Conservation (phyloP, 2,888 invertebrate genomes). For the Labia minor region DNA sequence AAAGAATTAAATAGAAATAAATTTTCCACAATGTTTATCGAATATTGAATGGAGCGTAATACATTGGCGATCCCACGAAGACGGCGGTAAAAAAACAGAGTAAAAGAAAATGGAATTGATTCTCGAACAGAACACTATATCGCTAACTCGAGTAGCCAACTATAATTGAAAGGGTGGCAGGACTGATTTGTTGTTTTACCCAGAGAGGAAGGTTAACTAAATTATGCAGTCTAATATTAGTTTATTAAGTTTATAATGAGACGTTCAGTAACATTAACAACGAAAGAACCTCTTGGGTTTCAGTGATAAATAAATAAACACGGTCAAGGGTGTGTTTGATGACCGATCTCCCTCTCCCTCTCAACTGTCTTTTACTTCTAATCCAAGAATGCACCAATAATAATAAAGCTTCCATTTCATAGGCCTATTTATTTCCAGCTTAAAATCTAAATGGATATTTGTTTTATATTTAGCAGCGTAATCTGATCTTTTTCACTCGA, state of each 20-base stretch:
- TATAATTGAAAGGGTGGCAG: not conserved
- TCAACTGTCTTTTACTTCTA: not conserved
- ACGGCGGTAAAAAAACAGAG: too few species aligned
- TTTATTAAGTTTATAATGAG: constrained; percentile 13
- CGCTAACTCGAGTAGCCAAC: too few species aligned
- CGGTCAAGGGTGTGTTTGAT: not conserved
- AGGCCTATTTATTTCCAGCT: constrained; percentile 2
- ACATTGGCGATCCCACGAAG: too few species aligned
- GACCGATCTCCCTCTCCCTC: not conserved
- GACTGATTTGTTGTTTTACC: not conserved
- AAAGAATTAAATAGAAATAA: too few species aligned
- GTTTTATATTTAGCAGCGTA: constrained; percentile 3
- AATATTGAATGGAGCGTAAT: too few species aligned
- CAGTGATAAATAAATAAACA: not conserved
- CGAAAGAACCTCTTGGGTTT: not conserved
- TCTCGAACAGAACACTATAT: too few species aligned
- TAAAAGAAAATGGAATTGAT: too few species aligned
- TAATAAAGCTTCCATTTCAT: not conserved
- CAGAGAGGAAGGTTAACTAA: not conserved
- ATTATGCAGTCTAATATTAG: not conserved
- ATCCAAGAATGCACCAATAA: not conserved
- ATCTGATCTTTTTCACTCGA: not conserved
- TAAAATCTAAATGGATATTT: constrained; percentile 8
- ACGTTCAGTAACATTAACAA: not conserved
- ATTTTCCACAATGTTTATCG: too few species aligned